Evolutionary conservation across 2,888 invertebrate species (phyloP).

Genomic region (Synanthedon myopaeformis): DNA sequence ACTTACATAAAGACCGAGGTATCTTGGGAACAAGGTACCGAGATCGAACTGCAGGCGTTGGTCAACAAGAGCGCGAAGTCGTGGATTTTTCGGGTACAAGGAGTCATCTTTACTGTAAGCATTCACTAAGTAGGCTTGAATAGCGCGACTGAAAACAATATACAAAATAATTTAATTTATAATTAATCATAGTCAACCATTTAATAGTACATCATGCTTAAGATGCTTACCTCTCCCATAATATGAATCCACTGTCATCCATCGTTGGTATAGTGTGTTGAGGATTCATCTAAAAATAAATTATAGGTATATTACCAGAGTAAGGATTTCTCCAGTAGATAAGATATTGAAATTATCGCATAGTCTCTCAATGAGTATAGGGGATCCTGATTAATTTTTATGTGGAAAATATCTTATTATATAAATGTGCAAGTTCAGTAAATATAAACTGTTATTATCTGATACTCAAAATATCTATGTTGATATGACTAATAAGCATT

Average conservation of each 20-base stretch:
- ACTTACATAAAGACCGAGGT: conserved; percentile 71
- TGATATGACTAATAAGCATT: no score
- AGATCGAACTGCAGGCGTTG: conserved; percentile 73
- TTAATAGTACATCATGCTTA: no score
- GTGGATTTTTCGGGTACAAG: conserved; percentile 74
- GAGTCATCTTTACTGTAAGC: conserved; percentile 75
- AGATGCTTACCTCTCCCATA: conserved; percentile 74
- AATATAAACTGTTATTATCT: no score
- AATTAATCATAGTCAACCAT: no score
- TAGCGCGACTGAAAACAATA: conserved; percentile 70
- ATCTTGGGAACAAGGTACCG: conserved; percentile 66
- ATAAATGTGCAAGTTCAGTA: no score
- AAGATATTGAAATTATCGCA: no score
- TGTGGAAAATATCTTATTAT: no score
- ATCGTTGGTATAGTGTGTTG: conserved; percentile 80
- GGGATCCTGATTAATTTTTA: no score
- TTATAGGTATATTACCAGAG: no score
- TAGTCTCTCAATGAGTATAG: no score
- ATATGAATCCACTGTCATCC: conserved; percentile 76
- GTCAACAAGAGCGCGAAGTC: conserved; percentile 72
- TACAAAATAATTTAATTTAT: neutral
- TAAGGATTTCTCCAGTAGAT: no score
- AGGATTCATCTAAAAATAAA: conserved; percentile 72
- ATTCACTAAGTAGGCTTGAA: conserved; percentile 74
- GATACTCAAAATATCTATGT: no score